Evolutionary conservation across 2,888 invertebrate species (phyloP), one percentile per base, ranked within the genome.

Genomic region (Rotaria sp.): DNA sequence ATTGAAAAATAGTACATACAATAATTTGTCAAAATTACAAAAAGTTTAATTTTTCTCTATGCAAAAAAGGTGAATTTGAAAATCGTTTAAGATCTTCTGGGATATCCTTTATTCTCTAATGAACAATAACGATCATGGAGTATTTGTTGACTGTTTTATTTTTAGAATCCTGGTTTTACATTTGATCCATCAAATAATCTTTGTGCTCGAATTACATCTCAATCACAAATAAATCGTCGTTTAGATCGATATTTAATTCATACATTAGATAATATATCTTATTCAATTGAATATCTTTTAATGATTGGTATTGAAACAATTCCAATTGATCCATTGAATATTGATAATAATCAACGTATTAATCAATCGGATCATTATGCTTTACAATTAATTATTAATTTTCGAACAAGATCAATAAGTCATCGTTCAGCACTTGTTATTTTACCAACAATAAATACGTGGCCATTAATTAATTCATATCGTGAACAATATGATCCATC

Each of bases 301-400:
- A 45, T 80, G 21, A 8, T 80, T 45, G 80, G 45, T 5, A 11
- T 80, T 45, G 80, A 45, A 38, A 24, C 80, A 45, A 45, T 45
- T 13, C 10, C 3, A n/a, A 45, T 80, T 13, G 45, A 80, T 80
- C 0, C 26, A 13, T 2, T 10, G 26, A n/a, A 80, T 80, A 45
- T 45, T 80, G 13, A n/a, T n/a, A n/a, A n/a, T n/a, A n/a, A n/a
- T n/a, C n/a, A 75, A 52, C 13, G 30, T 50, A 85, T 86, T 15
- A 41, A 85, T 84, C 55, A 55, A 30, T 86, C 86, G 7, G 85
- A 86, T 80, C 86, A 86, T 55, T 86, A 85, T 86, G 86, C 75
- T n/a, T 59, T 86, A 57, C 45, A 80, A 45, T 80, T 41, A n/a
- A 80, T 80, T 45, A 1, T 80, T 38, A 24, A 80, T 80, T 80